Evolutionary conservation across 2,888 invertebrate genomes (phyloP).

Genomic region (Drosophila borealis): DNA sequence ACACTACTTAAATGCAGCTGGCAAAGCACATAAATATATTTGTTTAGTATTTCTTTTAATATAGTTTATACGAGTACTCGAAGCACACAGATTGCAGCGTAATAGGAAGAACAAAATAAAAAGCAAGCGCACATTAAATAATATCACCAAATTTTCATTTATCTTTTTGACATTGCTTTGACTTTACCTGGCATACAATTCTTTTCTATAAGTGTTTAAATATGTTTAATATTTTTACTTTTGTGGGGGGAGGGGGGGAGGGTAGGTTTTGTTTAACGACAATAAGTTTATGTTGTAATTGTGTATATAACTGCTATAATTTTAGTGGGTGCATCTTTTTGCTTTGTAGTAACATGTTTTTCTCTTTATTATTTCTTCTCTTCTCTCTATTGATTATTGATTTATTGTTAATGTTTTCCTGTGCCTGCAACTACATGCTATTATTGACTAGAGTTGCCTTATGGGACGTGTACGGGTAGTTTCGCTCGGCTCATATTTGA

Average conservation of each 20-base stretch:
- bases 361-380: slow-evolving; percentile 27
- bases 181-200: slow-evolving; percentile 28
- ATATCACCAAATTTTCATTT: slow-evolving; percentile 72
- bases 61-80: slow-evolving; percentile 25
- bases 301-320: slow-evolving; percentile 47
- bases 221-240: slow-evolving; percentile 33
- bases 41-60: background rate
- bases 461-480: slow-evolving; percentile 75
- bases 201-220: slow-evolving; percentile 37
- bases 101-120: slow-evolving; percentile 31
- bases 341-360: slow-evolving; percentile 51
- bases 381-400: slow-evolving; percentile 46
- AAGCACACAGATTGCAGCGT: slow-evolving; percentile 42
- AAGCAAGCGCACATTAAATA: slow-evolving; percentile 71
- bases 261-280: slow-evolving; percentile 40
- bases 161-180: slow-evolving; percentile 49
- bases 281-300: slow-evolving; percentile 30
- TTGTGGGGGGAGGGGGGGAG: slow-evolving; percentile 11
- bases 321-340: slow-evolving; percentile 35
- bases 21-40: slow-evolving; percentile 55
- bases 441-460: slow-evolving; percentile 83
- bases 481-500: slow-evolving; percentile 64
- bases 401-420: slow-evolving; percentile 64
- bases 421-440: slow-evolving; percentile 77
- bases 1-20: slow-evolving; percentile 62